A percentile compares a stretch with the other conserved stretches of the same genome.
Evolutionary conservation across 2,888 invertebrate genomes (phyloP).

Genomic region (Pristionchus mayeri): DNA sequence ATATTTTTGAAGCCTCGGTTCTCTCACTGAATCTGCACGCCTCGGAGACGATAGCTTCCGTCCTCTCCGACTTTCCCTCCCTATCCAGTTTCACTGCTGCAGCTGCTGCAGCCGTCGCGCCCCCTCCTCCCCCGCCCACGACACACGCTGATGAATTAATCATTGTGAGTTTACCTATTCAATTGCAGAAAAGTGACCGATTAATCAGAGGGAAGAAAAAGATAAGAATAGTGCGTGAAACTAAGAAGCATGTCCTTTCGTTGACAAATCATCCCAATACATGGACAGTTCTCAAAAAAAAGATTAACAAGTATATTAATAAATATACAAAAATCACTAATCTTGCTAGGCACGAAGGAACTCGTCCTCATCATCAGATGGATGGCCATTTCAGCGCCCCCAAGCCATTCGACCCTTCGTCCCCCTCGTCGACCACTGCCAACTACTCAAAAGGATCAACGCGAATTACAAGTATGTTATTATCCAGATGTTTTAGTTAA

Average conservation of each 20-base stretch:
- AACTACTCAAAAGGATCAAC: conserved; percentile 19
- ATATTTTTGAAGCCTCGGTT: neutral
- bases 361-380: neutral
- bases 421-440: neutral
- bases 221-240: too few species aligned
- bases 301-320: too few species aligned
- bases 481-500: neutral
- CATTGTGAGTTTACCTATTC: neutral
- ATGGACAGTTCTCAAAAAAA: neutral
- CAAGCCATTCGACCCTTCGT: conserved; percentile 26
- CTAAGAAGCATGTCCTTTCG: too few species aligned
- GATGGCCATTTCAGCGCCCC: conserved; percentile 26
- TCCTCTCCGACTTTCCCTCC: neutral
- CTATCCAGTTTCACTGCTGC: neutral
- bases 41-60: conserved; percentile 7
- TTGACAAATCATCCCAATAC: neutral
- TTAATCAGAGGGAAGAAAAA: too few species aligned
- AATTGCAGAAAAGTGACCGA: too few species aligned
- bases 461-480: conserved; percentile 33
- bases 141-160: neutral
- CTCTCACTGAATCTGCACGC: neutral
- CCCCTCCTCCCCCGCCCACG: neutral
- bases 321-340: too few species aligned
- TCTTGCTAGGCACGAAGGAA: too few species aligned
- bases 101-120: neutral